Evolutionary conservation across 2,888 invertebrate genomes (phyloP).

Genomic region (Cremastinae sp.): DNA sequence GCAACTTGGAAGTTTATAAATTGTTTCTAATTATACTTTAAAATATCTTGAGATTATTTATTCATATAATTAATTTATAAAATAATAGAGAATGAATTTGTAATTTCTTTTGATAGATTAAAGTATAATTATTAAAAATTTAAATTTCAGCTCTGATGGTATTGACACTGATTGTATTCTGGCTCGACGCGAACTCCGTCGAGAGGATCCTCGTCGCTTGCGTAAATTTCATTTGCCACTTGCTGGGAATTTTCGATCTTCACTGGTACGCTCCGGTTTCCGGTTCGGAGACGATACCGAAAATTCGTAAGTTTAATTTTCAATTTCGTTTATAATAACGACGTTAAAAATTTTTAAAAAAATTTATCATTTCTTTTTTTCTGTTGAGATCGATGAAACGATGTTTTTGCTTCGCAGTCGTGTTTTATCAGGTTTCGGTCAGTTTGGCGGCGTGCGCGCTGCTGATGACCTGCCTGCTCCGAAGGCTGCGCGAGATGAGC

Average conservation of each 20-base stretch:
- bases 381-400: no score
- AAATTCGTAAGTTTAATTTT: slow-evolving; percentile 80
- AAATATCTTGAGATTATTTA: no score
- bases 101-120: slow-evolving; percentile 19
- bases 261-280: slow-evolving; percentile 84
- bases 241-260: slow-evolving; percentile 83
- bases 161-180: slow-evolving; percentile 83
- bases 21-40: no score
- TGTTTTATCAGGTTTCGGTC: slow-evolving; percentile 73
- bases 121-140: background rate
- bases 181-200: slow-evolving; percentile 82
- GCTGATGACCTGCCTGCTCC: slow-evolving; percentile 72
- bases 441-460: slow-evolving; percentile 71
- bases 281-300: slow-evolving; percentile 82
- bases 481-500: slow-evolving; percentile 71
- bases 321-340: background rate
- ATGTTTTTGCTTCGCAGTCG: slow-evolving; percentile 65
- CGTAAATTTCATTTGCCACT: slow-evolving; percentile 84
- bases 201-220: slow-evolving; percentile 83
- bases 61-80: no score
- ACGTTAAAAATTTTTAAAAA: no score
- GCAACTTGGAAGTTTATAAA: no score
- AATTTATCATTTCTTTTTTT: slow-evolving; percentile 8
- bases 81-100: no score
- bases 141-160: slow-evolving; percentile 81